Base-by-base conservation (phyloP, 2,113 vertebrate species). In the Albula goreensis region DNA sequence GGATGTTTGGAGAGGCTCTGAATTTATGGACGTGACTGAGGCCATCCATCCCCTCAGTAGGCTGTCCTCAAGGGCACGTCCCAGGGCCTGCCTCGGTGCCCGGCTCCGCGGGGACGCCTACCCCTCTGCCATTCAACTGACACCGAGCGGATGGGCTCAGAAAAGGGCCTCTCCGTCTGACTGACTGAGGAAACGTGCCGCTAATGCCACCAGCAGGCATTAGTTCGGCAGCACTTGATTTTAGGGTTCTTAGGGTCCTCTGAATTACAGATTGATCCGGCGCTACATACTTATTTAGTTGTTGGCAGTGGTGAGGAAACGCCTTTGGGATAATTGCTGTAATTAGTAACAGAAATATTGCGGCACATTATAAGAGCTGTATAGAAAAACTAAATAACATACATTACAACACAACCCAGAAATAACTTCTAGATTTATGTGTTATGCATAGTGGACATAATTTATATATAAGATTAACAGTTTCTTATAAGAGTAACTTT, bases 21-120 rank as follows among this genome's bases (percentile, higher is more conserved):
- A 92, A 94, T 94, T 95, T 94, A 94, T 92, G 91, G 92, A 90
- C 51, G 82, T 88, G 90, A 92, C 90, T 87, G 90, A 88, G 88
- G 90, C 89, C 90, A 93, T 93, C 91, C 90, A 92, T 95, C 90
- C 90, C 86, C 83, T 82, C 89, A 12, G 84, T 90, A 89, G 85
- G 90, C 89, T 88, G 89, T 92, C 93, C 93, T 93, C 92, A 94
- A 95, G 93, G 93, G 92, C 93, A 89, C 56, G 12, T 50, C 53
- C 51, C 31, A n/a, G 0, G 41, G 80, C 49, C 53, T 3, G 79
- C 78, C 83, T 17, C 50, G 50, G 74, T 51, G 74, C 60, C 52
- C 22, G 63, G 52, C 53, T 60, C 81, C 15, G 13, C 19, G 50
- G 84, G 87, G 89, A 85, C 91, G 87, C 80, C 9, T 25, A 1